Conservation (phyloP, 1,140 invertebrate genomes). For the Heliconius hermathena region DNA sequence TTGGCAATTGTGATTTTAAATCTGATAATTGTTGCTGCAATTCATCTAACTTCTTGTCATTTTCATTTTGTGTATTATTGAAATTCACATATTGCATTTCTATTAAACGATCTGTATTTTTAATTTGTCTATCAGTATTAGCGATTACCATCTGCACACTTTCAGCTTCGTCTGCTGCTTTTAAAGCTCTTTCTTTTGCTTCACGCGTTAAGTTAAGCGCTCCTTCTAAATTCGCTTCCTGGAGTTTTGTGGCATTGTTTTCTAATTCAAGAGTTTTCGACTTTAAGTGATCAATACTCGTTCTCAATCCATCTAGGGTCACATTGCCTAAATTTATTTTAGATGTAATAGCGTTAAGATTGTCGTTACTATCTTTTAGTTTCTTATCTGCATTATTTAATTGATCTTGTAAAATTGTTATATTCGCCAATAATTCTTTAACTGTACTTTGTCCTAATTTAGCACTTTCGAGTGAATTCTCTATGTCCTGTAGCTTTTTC, state of each 20-base stretch:
- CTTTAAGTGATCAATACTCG: constrained; percentile 88
- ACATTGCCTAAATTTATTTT: constrained; percentile 90
- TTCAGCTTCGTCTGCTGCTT: constrained; percentile 86
- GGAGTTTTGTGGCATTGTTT: constrained; percentile 93
- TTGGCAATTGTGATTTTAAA: constrained; percentile 89
- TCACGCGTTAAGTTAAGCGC: constrained; percentile 93
- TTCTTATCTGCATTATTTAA: constrained; percentile 73
- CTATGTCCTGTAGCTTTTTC: constrained; percentile 90
- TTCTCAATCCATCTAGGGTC: constrained; percentile 88
- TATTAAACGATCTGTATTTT: constrained; percentile 91
- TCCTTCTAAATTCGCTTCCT: constrained; percentile 97
- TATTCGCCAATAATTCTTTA: constrained; percentile 81
- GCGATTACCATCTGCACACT: constrained; percentile 84
- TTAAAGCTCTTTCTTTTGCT: constrained; percentile 88
- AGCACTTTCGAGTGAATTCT: constrained; percentile 89
- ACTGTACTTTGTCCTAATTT: constrained; percentile 89
- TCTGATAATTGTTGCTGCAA: constrained; percentile 84
- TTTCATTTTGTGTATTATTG: constrained; percentile 86
- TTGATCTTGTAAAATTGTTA: constrained; percentile 77
- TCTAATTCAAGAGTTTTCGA: constrained; percentile 88
- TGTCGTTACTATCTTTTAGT: constrained; percentile 81
- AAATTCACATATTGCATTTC: constrained; percentile 87
- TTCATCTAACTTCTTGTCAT: constrained; percentile 85
- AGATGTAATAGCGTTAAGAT: constrained; percentile 89
- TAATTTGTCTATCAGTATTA: constrained; percentile 91